These are phyloP conservation scores for Rhyacophila brunnea DNA, from an alignment of 1,140 invertebrate genomes.

Conservation along the genomic window DNA sequence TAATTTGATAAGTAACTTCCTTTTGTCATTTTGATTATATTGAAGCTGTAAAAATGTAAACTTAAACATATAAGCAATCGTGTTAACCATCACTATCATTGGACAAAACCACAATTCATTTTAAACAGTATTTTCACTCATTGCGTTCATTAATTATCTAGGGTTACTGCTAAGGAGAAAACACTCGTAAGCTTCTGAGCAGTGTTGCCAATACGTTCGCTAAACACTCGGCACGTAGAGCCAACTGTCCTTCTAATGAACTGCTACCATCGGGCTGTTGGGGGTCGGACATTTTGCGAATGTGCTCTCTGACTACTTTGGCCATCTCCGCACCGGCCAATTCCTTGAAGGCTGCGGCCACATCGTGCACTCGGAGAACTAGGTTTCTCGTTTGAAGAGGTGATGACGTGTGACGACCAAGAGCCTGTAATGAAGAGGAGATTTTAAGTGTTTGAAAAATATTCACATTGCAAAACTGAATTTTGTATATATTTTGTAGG, in stretches of 20 bases:
- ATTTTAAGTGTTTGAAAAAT: no score
- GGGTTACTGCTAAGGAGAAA: constrained; percentile 59
- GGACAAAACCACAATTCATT: not conserved
- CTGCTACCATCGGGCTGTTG: constrained; percentile 44
- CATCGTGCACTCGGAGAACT: constrained; percentile 75
- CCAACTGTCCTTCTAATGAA: constrained; percentile 62
- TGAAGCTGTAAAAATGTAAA: not conserved
- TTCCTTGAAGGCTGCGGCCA: constrained; percentile 74
- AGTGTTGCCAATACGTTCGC: constrained; percentile 79
- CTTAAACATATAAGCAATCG: not conserved
- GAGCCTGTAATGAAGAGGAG: constrained; percentile 49
- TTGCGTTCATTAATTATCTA: not conserved
- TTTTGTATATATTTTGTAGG: no score
- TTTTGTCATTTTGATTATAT: no score
- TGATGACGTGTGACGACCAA: constrained; percentile 71
- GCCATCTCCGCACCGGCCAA: constrained; percentile 63
- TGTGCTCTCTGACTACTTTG: constrained; percentile 49
- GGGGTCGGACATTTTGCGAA: constrained; percentile 43
- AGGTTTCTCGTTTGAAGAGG: constrained; percentile 77
- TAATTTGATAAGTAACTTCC: no score
- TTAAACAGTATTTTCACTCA: not conserved
- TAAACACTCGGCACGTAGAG: constrained; percentile 74
- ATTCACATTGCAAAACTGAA: no score
- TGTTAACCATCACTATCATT: not conserved
- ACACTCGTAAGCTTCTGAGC: constrained; percentile 77